These are phyloP conservation scores for Amphimallon solstitiale DNA, from an alignment of 2,888 invertebrate genomes.

Conservation along the genomic window DNA sequence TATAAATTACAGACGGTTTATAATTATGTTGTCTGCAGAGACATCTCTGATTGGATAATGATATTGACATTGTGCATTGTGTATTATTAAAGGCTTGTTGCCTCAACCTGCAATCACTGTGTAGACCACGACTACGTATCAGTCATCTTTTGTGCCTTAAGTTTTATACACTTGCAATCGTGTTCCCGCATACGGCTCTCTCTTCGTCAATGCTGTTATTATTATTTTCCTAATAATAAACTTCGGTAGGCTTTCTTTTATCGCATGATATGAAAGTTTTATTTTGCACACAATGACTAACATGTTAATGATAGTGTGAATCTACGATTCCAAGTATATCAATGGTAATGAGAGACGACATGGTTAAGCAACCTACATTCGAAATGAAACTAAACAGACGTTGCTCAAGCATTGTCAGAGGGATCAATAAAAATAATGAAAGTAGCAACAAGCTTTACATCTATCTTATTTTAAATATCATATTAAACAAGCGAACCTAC, in stretches of 20 bases:
- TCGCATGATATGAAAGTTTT: neutral
- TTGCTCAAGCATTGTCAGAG: too few species aligned
- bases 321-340: neutral
- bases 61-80: conserved; percentile 63
- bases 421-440: too few species aligned
- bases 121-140: conserved; percentile 48
- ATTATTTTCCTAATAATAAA: neutral
- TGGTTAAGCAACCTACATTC: too few species aligned
- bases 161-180: conserved; percentile 41
- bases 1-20: conserved; percentile 61
- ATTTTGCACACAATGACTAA: neutral
- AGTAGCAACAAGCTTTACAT: too few species aligned
- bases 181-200: neutral
- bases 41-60: conserved; percentile 65
- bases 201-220: neutral
- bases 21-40: conserved; percentile 63
- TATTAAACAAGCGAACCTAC: too few species aligned
- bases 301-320: neutral
- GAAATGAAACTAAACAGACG: too few species aligned
- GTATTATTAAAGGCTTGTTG: conserved; percentile 58
- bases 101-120: conserved; percentile 58
- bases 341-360: too few species aligned
- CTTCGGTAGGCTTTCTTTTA: neutral
- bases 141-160: conserved; percentile 52
- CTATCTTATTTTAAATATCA: too few species aligned